Evolutionary conservation across 2,113 vertebrate species (phyloP).

Genomic region (Perca schrenkii): DNA sequence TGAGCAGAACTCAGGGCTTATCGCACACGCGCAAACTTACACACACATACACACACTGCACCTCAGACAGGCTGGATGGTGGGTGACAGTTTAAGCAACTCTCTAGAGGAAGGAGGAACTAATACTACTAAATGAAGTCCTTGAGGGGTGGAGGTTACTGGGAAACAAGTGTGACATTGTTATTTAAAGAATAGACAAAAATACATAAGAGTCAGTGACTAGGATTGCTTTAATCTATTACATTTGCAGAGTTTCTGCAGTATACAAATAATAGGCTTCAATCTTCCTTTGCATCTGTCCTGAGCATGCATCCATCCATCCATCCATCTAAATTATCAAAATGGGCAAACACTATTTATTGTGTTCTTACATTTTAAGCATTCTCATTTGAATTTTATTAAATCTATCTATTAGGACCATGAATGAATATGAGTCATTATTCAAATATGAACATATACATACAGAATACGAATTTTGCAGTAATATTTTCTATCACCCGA

Average conservation of each 20-base stretch:
- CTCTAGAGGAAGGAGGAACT: slow-evolving; percentile 42
- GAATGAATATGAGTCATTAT: background rate
- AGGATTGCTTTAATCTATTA: slow-evolving; percentile 29
- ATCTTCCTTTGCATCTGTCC: background rate
- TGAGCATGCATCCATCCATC: background rate
- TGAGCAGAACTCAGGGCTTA: slow-evolving; percentile 74
- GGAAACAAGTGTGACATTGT: slow-evolving; percentile 50
- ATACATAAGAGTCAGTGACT: slow-evolving; percentile 15
- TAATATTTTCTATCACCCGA: background rate
- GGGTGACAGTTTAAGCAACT: slow-evolving; percentile 47
- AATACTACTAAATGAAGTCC: slow-evolving; percentile 67
- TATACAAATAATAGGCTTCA: background rate
- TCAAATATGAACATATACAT: background rate
- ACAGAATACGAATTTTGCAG: background rate
- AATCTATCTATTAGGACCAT: background rate
- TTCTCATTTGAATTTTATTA: background rate
- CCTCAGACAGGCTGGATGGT: slow-evolving; percentile 49
- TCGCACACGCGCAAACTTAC: slow-evolving; percentile 33
- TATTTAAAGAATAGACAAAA: slow-evolving; percentile 46
- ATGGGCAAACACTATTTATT: background rate
- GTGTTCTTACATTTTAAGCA: background rate
- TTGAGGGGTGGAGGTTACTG: slow-evolving; percentile 38
- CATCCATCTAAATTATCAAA: background rate
- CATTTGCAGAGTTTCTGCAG: background rate
- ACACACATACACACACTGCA: slow-evolving; percentile 24